Conservation (phyloP, 2,797 vertebrate species). For the Amblyopsis hoosieri region DNA sequence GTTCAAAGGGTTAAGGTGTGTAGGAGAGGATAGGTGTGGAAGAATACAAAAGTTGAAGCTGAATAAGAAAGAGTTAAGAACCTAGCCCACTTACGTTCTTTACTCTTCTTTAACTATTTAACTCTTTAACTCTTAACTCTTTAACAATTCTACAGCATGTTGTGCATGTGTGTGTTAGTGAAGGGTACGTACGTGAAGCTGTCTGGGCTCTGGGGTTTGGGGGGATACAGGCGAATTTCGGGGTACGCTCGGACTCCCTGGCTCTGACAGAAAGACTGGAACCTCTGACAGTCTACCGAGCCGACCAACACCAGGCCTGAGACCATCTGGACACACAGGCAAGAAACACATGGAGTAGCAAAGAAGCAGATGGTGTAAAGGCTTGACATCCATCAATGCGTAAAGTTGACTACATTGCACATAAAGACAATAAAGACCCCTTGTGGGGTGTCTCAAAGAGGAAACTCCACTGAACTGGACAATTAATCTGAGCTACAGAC, state of each 20-base stretch:
- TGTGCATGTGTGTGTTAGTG: not conserved
- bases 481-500: too few species aligned
- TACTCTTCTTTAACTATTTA: too few species aligned
- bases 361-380: not conserved
- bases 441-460: too few species aligned
- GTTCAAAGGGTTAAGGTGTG: too few species aligned
- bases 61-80: too few species aligned
- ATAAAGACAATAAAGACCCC: too few species aligned
- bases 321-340: conserved; percentile 62
- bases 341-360: not conserved
- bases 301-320: conserved; percentile 86
- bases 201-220: conserved; percentile 64
- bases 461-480: too few species aligned
- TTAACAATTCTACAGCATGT: not conserved
- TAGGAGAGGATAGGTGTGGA: not conserved
- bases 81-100: too few species aligned
- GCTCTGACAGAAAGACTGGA: conserved; percentile 87
- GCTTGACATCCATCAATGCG: not conserved
- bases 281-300: conserved; percentile 91
- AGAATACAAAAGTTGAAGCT: not conserved
- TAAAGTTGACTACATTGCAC: not conserved
- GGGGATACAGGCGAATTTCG: conserved; percentile 87
- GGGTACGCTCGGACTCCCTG: conserved; percentile 89
- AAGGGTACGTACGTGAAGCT: conserved; percentile 46
- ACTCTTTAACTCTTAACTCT: not conserved